Evolutionary conservation across 2,888 invertebrate genomes (phyloP).

Genomic region (Pardosa pseudoannulata): DNA sequence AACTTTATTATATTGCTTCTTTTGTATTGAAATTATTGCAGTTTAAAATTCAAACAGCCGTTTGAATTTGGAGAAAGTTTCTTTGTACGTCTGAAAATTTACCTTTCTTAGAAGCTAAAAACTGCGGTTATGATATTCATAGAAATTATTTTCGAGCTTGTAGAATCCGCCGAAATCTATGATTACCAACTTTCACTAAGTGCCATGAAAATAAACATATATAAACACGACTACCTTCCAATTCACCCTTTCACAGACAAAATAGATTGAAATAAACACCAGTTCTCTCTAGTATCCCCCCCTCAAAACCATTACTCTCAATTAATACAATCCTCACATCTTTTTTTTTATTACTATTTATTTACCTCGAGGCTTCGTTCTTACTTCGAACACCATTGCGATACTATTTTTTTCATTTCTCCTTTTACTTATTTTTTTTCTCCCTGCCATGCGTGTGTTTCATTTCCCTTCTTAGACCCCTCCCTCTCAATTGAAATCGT

Average conservation of each 20-base stretch:
- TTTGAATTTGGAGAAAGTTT: no score
- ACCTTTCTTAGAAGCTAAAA: no score
- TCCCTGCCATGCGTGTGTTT: neutral
- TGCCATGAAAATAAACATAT: no score
- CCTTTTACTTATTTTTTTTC: neutral
- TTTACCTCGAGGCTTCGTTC: neutral
- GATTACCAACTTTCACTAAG: no score
- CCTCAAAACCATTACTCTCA: conserved; percentile 8
- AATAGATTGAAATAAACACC: conserved; percentile 7
- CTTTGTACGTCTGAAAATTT: no score
- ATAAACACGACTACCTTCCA: neutral
- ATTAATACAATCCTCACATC: conserved; percentile 15
- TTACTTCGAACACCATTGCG: neutral
- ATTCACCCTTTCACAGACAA: neutral
- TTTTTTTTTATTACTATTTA: neutral
- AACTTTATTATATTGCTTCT: no score
- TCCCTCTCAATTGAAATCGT: conserved; percentile 9
- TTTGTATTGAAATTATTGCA: no score
- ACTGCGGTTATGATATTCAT: no score
- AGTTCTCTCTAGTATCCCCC: neutral
- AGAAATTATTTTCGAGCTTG: no score
- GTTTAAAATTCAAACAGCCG: no score
- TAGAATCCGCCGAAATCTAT: no score
- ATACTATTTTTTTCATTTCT: neutral
- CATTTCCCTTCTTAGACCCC: conserved; percentile 7